phyloP scores from a whole-genome alignment of 2,888 invertebrate species.

The Drosophila yooni region DNA sequence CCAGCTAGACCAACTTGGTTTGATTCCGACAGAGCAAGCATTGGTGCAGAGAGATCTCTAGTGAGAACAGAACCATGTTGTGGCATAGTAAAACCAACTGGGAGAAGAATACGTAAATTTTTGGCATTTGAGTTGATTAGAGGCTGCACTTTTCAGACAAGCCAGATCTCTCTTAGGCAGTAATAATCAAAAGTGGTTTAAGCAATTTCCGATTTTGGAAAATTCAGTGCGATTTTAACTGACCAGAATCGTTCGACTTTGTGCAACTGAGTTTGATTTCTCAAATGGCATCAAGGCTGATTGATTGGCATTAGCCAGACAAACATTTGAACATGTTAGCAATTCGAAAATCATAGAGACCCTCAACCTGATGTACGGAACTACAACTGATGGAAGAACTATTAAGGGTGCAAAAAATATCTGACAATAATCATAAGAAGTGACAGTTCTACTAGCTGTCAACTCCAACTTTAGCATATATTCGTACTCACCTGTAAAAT shows the following conservation, averaged over 20 bases:
- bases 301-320: not conserved
- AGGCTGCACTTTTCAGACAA: not conserved
- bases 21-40: not conserved
- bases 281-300: not conserved
- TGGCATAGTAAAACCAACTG: not conserved
- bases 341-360: not conserved
- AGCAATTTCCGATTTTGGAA: not conserved
- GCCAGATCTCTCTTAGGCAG: not conserved
- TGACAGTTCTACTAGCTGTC: not conserved
- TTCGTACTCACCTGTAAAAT: conserved; percentile 91
- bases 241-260: not conserved
- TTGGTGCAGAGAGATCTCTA: not conserved
- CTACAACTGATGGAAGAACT: not conserved
- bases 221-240: not conserved
- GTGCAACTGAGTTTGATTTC: not conserved
- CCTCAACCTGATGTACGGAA: not conserved
- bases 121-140: not conserved
- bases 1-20: not conserved
- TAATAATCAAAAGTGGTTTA: not conserved
- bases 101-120: not conserved
- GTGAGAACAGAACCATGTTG: not conserved
- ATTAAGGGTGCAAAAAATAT: not conserved
- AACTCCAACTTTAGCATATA: not conserved
- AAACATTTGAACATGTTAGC: not conserved
- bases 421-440: not conserved